Evolutionary conservation across 2,113 vertebrate species (phyloP), one percentile per base, ranked within the genome.

Genomic region (Athene cunicularia): DNA sequence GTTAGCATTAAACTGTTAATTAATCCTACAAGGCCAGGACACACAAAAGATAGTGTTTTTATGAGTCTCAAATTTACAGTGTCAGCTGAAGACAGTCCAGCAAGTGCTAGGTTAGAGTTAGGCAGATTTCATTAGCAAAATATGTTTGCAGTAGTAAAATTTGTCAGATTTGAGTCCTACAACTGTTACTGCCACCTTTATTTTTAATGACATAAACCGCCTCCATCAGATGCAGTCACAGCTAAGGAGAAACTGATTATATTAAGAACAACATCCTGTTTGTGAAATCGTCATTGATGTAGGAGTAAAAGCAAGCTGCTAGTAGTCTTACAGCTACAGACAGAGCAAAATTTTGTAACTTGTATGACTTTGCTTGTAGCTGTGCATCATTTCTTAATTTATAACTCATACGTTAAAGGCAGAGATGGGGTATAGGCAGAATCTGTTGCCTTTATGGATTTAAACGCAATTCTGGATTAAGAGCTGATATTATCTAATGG

Each of bases 271-370:
- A 47, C 53, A 74, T 66, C 43, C 37, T 92, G 86, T 77, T 82
- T 86, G 43, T 74, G 86, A 47, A 81, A 45, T 50, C 2, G 0
- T 68, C 43, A 8, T 43, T 72, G 71, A 26, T 52, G 55, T 73
- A 41, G 66, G 58, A 95, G 86, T 84, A 68, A 68, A 28, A 64
- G 30, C 83, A 95, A 85, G 80, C 91, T 93, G 89, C 58, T 85
- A 5, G 0, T 47, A 60, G 73, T 79, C 88, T 95, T 49, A 49
- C 60, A 89, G 83, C 60, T 91, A 43, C 37, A 92, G 68, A 20
- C 12, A 63, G 45, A 89, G 74, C 12, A 72, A 37, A 41, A 85
- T 62, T 41, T 58, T 3, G 0, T 59, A 23, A 43, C 20, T 60
- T 72, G 9, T 49, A 50, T 5, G 14, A 64, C 70, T 92, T 30